Evolutionary conservation across 1,140 invertebrate species (phyloP).

Genomic region (Heliconius congener): DNA sequence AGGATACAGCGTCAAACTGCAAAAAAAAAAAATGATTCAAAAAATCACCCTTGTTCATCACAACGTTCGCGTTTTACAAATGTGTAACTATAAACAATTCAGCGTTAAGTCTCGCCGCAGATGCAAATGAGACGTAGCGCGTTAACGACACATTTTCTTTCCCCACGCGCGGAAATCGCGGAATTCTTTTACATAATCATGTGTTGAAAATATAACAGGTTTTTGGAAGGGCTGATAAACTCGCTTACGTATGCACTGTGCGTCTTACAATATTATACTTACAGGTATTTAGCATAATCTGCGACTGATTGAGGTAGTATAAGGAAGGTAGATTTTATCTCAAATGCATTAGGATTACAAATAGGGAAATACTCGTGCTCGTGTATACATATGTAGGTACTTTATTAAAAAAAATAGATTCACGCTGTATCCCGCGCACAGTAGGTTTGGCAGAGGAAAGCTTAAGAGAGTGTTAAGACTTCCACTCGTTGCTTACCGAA

Average conservation of each 20-base stretch:
- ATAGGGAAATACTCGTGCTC: background rate
- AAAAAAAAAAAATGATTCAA: background rate
- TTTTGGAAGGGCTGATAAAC: constrained; percentile 74
- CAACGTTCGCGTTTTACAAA: background rate
- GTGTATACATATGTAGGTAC: background rate
- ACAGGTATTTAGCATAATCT: constrained; percentile 74
- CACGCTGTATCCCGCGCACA: no score
- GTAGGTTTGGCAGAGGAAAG: no score
- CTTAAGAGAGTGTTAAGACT: no score
- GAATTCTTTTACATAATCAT: constrained; percentile 81
- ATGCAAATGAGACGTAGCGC: constrained; percentile 69
- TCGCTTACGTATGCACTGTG: constrained; percentile 57
- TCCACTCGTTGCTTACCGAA: no score
- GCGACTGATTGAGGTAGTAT: constrained; percentile 49
- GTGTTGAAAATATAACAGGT: constrained; percentile 80
- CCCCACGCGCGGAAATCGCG: constrained; percentile 61
- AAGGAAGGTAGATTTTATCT: constrained; percentile 31
- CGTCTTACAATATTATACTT: constrained; percentile 62
- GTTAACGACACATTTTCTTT: constrained; percentile 73
- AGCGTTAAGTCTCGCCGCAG: constrained; percentile 43
- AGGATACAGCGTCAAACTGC: background rate
- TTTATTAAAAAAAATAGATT: no score
- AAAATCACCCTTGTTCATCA: background rate
- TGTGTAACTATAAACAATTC: constrained; percentile 33
- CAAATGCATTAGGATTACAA: constrained; percentile 31